Percentiles rank a stretch among this genome's conserved stretches.
Evolutionary conservation across 2,113 vertebrate species (phyloP).

Genomic region (Platichthys flesus): DNA sequence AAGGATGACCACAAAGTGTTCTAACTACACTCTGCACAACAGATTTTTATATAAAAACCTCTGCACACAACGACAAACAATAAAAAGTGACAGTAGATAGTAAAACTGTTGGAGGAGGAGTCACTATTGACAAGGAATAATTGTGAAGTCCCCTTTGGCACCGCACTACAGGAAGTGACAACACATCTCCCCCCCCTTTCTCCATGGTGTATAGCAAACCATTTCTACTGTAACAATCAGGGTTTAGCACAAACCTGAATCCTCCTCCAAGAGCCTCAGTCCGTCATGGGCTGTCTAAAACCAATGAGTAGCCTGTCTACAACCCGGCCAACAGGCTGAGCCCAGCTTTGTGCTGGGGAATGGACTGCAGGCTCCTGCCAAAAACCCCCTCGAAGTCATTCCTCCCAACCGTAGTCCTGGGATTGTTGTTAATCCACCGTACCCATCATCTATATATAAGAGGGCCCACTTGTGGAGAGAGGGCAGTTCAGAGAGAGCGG

Average conservation of each 20-base stretch:
- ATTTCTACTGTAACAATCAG: not conserved
- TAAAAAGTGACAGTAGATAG: no score
- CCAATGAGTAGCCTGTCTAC: constrained; percentile 54
- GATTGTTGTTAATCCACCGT: constrained; percentile 75
- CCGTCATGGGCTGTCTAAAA: constrained; percentile 54
- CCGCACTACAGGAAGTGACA: no score
- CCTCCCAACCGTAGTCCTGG: constrained; percentile 69
- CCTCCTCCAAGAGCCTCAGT: constrained; percentile 44
- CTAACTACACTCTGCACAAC: no score
- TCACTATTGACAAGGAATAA: no score
- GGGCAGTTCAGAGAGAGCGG: constrained; percentile 59
- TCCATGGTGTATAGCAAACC: not conserved
- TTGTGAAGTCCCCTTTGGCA: no score
- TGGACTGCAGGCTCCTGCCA: constrained; percentile 68
- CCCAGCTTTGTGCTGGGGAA: constrained; percentile 71
- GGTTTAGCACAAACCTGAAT: constrained; percentile 30
- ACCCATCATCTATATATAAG: constrained; percentile 77
- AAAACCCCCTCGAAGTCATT: constrained; percentile 71
- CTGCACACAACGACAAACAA: no score
- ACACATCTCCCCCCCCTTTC: no score
- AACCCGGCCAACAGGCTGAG: constrained; percentile 70
- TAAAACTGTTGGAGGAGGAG: no score
- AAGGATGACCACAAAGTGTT: no score
- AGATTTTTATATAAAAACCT: no score
- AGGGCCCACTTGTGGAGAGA: constrained; percentile 64